Base-by-base conservation (phyloP, 2,888 invertebrate genomes). In the Orthonychiurus folsomi region DNA sequence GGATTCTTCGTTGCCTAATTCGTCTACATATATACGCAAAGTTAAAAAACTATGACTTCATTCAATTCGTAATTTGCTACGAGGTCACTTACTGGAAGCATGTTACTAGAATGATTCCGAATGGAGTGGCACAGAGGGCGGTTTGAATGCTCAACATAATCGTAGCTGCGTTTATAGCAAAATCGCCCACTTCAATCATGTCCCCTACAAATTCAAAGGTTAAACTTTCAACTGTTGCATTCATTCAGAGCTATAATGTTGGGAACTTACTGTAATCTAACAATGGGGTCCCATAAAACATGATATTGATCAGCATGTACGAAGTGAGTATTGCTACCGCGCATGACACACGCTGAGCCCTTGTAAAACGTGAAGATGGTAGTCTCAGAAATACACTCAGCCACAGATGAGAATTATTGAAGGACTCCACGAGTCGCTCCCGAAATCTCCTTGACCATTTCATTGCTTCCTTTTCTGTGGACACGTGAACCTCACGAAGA, bases 271-370 rank as follows among this genome's bases (percentile, higher is more conserved):
- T 50, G 18, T 60, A 55, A 62, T 68, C 66, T 23, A 50, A 56
- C 0, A 59, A 52, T 24, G 59, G 61, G 2, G 74, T 67, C 1
- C 75, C 75, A 59, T 74, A 73, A 62, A 75, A 76, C 75, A 76
- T 75, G 21, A 76, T 74, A 59, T 74, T 75, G 1, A 74, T 65
- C 28, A 76, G 60, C 75, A 77, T 75, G 25, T 74, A 73, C 3
- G 72, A 66, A 20, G 75, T 59, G 5, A 77, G 66, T 5, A 76
- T 64, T 23, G 72, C 73, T 56, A 76, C 67, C 1, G 74, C 75
- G 62, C 76, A 76, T 0, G 74, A 72, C 15, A 77, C 63, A 1
- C 77, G 66, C 65, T 76, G 76, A 23, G 71, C 73, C 5, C 76
- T 66, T 1, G 75, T 76, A 63, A 77, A 76, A 1, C 66, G 59